Evolutionary conservation across 1,140 invertebrate genomes (phyloP), one percentile per base, ranked within the genome.

Genomic region (Adoxophyes honmai): DNA sequence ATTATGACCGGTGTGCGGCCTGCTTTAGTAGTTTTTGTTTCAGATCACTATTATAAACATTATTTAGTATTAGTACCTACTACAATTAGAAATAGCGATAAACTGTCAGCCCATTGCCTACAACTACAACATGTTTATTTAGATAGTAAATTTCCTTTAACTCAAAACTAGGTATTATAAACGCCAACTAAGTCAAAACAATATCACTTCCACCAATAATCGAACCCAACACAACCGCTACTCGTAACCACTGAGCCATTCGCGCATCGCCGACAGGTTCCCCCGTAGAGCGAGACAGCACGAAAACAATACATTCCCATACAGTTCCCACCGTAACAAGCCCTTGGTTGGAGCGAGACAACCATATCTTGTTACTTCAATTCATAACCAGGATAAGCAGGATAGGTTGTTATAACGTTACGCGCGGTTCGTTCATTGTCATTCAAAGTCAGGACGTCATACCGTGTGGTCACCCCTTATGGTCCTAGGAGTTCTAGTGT

Each of bases 231-330:
- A 59, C 57, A 37, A 66, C 36, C 33, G 35, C 33, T 18, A 39
- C 9, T 39, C 42, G 16, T 60, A 70, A 75, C 67, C 54, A 62
- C 70, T 66, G 11, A 42, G 18, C 66, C 59, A 62, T 37, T 37
- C 55, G 51, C 60, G 62, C 69, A 73, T 79, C 80, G 80, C 81
- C 75, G 72, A 75, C 82, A 78, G 71, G 81, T 81, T 73, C 75
- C 71, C 72, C 60, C 56, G 11, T 48, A 73, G 79, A 88, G 70
- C 63, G 81, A 78, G 86, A 86, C 51, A 44, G 79, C 69, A 79
- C 82, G 76, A 88, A 88, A 88, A 88, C 86, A 88, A 86, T 81
- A 84, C 86, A 88, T 88, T 86, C 82, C 86, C 75, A 86, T 73
- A 86, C 83, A 84, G 73, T 88, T 88, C 86, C 83, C 86, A 88